Evolutionary conservation across 2,113 vertebrate species (phyloP).

Genomic region (Girardinichthys multiradiatus): DNA sequence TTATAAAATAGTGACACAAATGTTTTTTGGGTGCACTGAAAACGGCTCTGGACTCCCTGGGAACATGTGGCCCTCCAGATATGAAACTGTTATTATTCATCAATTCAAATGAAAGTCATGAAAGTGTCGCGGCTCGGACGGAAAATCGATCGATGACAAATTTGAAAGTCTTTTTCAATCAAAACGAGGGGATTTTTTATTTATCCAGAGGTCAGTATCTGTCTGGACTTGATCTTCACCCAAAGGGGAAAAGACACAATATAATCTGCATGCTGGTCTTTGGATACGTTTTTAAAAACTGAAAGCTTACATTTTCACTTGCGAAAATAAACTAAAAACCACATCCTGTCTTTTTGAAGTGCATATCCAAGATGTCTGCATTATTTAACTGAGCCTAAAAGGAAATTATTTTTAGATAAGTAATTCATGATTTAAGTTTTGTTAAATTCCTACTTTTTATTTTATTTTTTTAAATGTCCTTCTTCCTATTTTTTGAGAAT

Average conservation of each 20-base stretch:
- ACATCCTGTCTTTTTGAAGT: no score
- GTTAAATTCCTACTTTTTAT: background rate
- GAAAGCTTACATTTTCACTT: no score
- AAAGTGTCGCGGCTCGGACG: slow-evolving; percentile 18
- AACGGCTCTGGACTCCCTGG: background rate
- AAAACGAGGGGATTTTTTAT: background rate
- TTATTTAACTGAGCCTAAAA: background rate
- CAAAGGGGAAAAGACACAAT: background rate
- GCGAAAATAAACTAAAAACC: no score
- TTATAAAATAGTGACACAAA: background rate
- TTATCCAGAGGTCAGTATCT: background rate
- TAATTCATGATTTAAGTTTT: background rate
- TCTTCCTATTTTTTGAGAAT: background rate
- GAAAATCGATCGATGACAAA: slow-evolving; percentile 61
- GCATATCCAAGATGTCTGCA: background rate
- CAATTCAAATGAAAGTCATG: slow-evolving; percentile 45
- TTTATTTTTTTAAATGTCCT: background rate
- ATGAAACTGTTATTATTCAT: slow-evolving; percentile 53
- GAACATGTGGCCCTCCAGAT: slow-evolving; percentile 12
- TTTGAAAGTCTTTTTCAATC: background rate
- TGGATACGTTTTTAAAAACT: background rate
- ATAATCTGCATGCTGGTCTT: background rate
- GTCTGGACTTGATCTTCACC: background rate
- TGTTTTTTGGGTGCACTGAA: background rate
- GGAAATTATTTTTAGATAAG: background rate